Conservation (phyloP, 2,113 vertebrate species). For the Galeopterus variegatus region DNA sequence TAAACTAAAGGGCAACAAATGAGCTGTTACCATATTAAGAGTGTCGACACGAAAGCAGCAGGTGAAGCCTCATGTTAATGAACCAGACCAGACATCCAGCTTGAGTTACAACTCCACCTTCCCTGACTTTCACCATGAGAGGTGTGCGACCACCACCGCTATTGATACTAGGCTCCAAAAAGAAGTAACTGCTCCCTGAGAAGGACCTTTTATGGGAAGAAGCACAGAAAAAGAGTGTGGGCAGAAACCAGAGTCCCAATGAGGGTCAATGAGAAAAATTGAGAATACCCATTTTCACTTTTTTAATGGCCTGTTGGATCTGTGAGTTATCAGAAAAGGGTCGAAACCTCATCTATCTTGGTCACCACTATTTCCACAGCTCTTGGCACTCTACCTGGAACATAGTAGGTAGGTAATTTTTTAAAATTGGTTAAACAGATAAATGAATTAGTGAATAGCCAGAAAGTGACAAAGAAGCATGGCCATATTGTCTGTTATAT, state of each 20-base stretch:
- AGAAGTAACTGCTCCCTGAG: not conserved
- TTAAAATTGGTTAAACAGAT: not conserved
- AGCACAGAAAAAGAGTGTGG: not conserved
- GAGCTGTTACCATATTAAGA: not conserved
- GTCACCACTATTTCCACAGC: not conserved
- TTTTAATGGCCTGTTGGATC: not conserved
- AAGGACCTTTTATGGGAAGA: not conserved
- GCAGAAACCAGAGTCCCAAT: not conserved
- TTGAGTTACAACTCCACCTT: not conserved
- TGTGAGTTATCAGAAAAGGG: not conserved
- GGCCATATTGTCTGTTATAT: not conserved
- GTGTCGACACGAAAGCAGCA: not conserved
- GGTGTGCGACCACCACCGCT: not conserved
- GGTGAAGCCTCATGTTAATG: not conserved
- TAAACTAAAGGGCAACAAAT: not conserved
- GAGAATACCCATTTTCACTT: not conserved
- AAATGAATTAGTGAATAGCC: conserved; percentile 38
- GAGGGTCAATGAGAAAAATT: not conserved
- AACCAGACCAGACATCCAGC: not conserved
- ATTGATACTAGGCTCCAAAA: not conserved
- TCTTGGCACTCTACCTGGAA: not conserved
- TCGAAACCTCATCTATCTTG: not conserved
- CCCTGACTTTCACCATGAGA: not conserved
- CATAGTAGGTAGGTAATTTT: not conserved
- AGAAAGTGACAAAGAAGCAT: conserved; percentile 44